phyloP scores from a whole-genome alignment of 2,113 vertebrate species.

The Callospermophilus lateralis region DNA sequence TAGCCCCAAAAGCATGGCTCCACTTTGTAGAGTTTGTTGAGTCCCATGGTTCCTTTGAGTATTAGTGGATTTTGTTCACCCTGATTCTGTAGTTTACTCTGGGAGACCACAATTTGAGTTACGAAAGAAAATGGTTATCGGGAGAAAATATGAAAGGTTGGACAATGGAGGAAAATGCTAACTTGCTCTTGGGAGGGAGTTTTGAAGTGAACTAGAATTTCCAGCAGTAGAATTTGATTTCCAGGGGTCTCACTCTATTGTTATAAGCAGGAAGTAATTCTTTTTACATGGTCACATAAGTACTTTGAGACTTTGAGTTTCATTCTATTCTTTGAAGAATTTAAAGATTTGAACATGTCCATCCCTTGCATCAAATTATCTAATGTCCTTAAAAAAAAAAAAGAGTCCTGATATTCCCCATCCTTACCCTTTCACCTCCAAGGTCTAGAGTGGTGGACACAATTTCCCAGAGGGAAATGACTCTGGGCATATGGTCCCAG shows the following conservation, averaged over 20 bases:
- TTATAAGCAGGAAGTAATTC: not conserved
- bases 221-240: not conserved
- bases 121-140: not conserved
- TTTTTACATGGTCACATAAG: not conserved
- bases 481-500: not conserved
- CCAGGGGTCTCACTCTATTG: not conserved
- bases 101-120: not conserved
- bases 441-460: not conserved
- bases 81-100: not conserved
- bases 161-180: not conserved
- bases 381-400: constrained; percentile 14
- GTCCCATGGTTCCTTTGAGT: not conserved
- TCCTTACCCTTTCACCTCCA: not conserved
- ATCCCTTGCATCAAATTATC: not conserved
- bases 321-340: not conserved
- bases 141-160: not conserved
- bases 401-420: not conserved
- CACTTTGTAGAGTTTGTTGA: not conserved
- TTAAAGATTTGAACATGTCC: not conserved
- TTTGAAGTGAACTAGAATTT: not conserved
- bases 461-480: not conserved
- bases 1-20: not conserved
- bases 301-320: not conserved
- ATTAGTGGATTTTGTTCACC: not conserved
- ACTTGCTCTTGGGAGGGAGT: not conserved